Evolutionary conservation across 2,113 vertebrate species (phyloP).

Genomic region (Pyrgilauda ruficollis): DNA sequence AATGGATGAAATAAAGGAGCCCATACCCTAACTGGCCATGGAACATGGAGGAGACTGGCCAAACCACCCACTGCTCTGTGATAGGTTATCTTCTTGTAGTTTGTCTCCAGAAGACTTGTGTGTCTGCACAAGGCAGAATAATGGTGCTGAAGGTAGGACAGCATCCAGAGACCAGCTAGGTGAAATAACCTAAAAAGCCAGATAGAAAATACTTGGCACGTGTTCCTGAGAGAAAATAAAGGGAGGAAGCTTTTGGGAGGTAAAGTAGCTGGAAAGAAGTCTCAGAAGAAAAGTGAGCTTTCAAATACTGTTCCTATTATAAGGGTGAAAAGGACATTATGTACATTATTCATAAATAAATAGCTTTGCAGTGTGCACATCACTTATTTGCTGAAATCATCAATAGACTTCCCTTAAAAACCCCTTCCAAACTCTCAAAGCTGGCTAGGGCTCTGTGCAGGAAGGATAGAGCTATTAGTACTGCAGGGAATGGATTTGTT

Average conservation of each 20-base stretch:
- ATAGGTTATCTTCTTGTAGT: background rate
- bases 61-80: background rate
- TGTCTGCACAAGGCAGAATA: background rate
- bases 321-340: background rate
- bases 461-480: background rate
- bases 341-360: slow-evolving; percentile 3
- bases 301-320: background rate
- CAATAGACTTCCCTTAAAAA: background rate
- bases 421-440: background rate
- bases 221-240: background rate
- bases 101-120: background rate
- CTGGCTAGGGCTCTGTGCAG: background rate
- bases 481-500: background rate
- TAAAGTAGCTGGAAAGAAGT: background rate
- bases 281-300: background rate
- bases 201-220: background rate
- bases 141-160: background rate
- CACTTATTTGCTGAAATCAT: background rate
- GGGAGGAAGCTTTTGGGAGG: background rate
- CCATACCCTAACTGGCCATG: background rate
- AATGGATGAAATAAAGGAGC: background rate
- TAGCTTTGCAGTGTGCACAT: background rate
- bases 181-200: background rate
- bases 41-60: background rate
- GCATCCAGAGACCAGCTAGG: background rate